Conservation (phyloP, 2,113 vertebrate genomes). For the Ophthalmolycus amberensis region DNA sequence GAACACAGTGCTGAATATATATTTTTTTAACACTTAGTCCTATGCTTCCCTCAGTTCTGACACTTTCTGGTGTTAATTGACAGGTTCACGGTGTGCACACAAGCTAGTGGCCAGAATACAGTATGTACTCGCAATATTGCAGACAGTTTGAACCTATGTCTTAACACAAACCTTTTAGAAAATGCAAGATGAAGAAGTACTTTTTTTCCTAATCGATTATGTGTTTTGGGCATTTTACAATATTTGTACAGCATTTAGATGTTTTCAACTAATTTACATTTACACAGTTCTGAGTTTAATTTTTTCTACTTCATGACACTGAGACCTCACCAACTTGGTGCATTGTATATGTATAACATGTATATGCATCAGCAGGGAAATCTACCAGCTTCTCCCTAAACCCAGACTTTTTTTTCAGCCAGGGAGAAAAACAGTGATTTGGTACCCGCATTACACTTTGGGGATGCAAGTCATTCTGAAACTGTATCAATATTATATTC, state of each 20-base stretch:
- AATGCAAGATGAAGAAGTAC: too few species aligned
- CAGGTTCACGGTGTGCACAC: neutral
- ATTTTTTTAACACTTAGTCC: neutral
- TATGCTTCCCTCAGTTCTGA: conserved; percentile 7
- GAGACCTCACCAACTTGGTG: neutral
- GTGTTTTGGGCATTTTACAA: neutral
- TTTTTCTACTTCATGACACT: neutral
- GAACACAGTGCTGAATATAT: conserved; percentile 4
- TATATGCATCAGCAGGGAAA: conserved; percentile 38
- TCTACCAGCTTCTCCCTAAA: neutral
- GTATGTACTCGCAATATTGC: neutral
- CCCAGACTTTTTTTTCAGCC: neutral
- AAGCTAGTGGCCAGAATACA: neutral
- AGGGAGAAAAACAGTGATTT: conserved; percentile 19
- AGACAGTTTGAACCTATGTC: neutral
- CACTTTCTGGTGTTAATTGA: conserved; percentile 6
- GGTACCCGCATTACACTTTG: conserved; percentile 16
- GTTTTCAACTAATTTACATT: conserved; percentile 2
- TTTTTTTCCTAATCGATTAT: neutral
- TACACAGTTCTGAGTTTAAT: conserved; percentile 12
- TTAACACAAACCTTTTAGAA: neutral
- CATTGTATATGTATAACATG: conserved; percentile 4
- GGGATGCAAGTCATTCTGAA: conserved; percentile 32
- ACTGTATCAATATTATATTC: conserved; percentile 29
- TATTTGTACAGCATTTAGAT: neutral